Evolutionary conservation across 2,888 invertebrate genomes (phyloP).

Genomic region (Orthosia cruda): DNA sequence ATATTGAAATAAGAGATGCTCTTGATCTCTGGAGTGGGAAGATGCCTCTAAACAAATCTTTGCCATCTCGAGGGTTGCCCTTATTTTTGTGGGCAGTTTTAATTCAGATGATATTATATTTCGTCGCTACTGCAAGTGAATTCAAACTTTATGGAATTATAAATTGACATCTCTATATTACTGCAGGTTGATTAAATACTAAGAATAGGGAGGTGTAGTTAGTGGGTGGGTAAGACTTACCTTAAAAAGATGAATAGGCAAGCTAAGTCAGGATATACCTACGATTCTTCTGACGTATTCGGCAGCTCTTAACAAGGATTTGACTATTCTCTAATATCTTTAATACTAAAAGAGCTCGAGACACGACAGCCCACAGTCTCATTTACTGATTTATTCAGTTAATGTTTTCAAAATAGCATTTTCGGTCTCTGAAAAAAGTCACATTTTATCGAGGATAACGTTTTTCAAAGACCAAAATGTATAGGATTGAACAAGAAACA

Average conservation of each 20-base stretch:
- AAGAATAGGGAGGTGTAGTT: too few species aligned
- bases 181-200: too few species aligned
- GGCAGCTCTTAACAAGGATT: background rate
- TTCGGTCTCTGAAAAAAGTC: too few species aligned
- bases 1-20: constrained; percentile 59
- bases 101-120: constrained; percentile 25
- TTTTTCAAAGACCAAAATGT: too few species aligned
- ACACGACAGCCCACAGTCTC: background rate
- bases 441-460: too few species aligned
- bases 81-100: constrained; percentile 38
- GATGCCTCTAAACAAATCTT: constrained; percentile 47
- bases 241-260: background rate
- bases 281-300: background rate
- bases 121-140: background rate
- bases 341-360: background rate
- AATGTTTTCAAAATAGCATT: too few species aligned
- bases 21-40: constrained; percentile 33
- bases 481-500: too few species aligned
- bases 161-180: too few species aligned
- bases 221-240: too few species aligned
- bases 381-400: background rate
- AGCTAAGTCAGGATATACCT: background rate
- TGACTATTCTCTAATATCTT: background rate
- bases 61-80: constrained; percentile 16
- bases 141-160: background rate